Percentiles rank a stretch among this genome's conserved stretches.
These are phyloP conservation scores for Dasyprocta punctata DNA, from an alignment of 2,113 vertebrate genomes.

Conservation along the genomic window DNA sequence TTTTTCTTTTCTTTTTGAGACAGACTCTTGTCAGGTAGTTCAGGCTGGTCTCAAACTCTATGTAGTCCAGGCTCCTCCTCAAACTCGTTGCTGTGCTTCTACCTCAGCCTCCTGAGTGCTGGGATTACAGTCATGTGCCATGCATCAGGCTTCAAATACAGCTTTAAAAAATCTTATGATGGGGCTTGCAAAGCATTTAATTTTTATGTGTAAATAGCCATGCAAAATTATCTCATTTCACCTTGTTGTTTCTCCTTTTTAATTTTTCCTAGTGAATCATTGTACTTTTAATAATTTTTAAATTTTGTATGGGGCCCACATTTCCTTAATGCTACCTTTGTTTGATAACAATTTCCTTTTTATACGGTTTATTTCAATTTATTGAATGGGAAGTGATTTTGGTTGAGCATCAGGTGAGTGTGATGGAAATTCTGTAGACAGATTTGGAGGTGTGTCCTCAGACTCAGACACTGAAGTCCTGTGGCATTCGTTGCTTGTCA, in stretches of 20 bases:
- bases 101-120: background rate
- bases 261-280: background rate
- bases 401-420: background rate
- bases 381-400: background rate
- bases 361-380: background rate
- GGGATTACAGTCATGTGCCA: background rate
- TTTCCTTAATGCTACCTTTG: background rate
- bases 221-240: conserved; percentile 6
- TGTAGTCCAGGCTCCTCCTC: background rate
- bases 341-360: background rate
- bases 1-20: background rate
- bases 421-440: background rate
- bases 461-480: background rate
- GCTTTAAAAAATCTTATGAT: background rate
- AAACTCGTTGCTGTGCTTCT: background rate
- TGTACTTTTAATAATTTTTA: background rate
- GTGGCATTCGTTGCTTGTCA: conserved; percentile 28
- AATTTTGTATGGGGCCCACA: background rate
- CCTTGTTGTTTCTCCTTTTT: background rate
- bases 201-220: background rate
- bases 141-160: background rate
- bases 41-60: background rate
- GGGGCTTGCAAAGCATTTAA: background rate
- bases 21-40: background rate
- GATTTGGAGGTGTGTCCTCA: background rate